Conservation (phyloP, 2,113 vertebrate species). For the Ellobius talpinus region DNA sequence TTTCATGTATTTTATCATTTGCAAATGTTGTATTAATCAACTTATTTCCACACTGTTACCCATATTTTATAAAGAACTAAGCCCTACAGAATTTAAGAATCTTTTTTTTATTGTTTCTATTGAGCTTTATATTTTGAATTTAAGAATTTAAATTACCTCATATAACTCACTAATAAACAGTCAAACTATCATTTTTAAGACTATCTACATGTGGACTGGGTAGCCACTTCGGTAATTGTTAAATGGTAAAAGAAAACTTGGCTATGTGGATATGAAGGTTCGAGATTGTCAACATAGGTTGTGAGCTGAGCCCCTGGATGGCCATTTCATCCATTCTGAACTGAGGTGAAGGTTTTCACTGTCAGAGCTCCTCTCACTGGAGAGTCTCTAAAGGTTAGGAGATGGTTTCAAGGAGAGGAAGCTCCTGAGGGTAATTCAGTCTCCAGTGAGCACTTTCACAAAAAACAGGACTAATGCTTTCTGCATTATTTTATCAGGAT, state of each 20-base stretch:
- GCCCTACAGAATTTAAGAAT: not conserved
- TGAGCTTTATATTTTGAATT: not conserved
- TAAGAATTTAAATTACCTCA: not conserved
- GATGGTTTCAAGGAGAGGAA: not conserved
- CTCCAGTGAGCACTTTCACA: not conserved
- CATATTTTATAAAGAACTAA: slow-evolving; percentile 60
- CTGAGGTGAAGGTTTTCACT: slow-evolving; percentile 20
- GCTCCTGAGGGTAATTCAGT: not conserved
- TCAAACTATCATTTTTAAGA: slow-evolving; percentile 19
- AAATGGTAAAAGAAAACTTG: slow-evolving; percentile 31
- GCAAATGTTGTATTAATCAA: slow-evolving; percentile 41
- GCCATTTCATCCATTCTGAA: not conserved
- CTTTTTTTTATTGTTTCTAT: too few relatives aligned
- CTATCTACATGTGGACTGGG: not conserved
- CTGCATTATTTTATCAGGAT: slow-evolving; percentile 44
- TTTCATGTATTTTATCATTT: not conserved
- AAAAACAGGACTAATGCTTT: not conserved
- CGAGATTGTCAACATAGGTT: not conserved
- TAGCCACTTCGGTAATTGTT: slow-evolving; percentile 38
- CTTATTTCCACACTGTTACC: slow-evolving; percentile 23
- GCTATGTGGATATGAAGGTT: slow-evolving; percentile 39
- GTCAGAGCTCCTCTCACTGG: slow-evolving; percentile 27
- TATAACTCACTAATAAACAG: not conserved
- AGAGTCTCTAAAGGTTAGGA: slow-evolving; percentile 4
- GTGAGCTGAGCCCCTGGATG: not conserved